Evolutionary conservation across 64 coral and sea anemone species (phyloP), one percentile per base, ranked within the genome.

Genomic region (Anthopleura sola): DNA sequence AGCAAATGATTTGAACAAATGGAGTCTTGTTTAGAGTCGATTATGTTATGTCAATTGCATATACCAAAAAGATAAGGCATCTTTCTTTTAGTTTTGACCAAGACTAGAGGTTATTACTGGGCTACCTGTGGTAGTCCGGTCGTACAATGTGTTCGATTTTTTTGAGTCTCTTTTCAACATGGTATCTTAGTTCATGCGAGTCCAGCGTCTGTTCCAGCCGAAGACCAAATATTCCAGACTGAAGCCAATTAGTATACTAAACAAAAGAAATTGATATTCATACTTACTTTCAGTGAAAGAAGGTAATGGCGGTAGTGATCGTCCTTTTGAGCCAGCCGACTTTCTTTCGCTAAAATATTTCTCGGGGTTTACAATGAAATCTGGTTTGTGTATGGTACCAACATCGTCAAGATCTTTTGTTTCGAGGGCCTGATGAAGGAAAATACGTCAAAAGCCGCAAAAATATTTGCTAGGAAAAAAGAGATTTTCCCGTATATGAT

Each of bases 401-500:
- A 99, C 97, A 16, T 91, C 90, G 37, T 88, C 88, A 51, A 99
- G 75, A 28, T 99, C 97, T 85, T 86, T 51, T 11, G 93, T 99
- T 21, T 95, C 80, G 34, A 99, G 79, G 0, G 90, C 90, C 97
- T 99, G 46, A 66, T n/a, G 24, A n/a, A 26, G 60, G n/a, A 32
- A 71, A 71, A 34, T 32, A 71, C 66, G 14, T 31, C 0, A 62
- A 62, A 62, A 62, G 0, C 55, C 19, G 24, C n/a, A 34, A 71
- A 32, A 71, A 14, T 32, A 34, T 1, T 53, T 53, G 11, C 6
- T 53, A 53, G 57, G n/a, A n/a, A n/a, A n/a, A n/a, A 60, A 3
- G 3, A 60, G 5, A 20, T 60, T 60, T n/a, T 0, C 20, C 21
- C 20, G 57, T 60, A n/a, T n/a, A 24, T 9, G 20, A 20, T 24